Conservation (phyloP, 2,797 vertebrate genomes). For the Peromyscus nudipes region DNA sequence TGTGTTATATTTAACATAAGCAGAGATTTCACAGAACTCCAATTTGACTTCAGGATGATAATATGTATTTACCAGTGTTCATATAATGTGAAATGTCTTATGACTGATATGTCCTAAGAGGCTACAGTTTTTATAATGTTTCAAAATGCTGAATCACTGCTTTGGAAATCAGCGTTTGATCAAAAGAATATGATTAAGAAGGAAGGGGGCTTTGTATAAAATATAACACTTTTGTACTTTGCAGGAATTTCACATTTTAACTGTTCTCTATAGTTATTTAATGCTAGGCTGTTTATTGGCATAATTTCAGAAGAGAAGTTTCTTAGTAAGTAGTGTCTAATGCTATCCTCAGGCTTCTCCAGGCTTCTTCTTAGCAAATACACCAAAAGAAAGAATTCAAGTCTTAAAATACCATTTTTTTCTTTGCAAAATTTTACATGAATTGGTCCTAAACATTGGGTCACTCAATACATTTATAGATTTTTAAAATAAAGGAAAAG, state of each 20-base stretch:
- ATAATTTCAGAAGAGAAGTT: not conserved
- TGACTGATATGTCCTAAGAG: not conserved
- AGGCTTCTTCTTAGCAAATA: not conserved
- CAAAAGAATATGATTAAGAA: not conserved
- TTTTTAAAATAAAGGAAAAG: not conserved
- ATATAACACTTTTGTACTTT: not conserved
- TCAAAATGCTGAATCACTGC: not conserved
- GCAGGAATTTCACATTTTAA: not conserved
- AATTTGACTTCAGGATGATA: not conserved
- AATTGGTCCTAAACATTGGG: not conserved
- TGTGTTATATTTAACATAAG: not conserved
- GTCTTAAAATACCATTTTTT: conserved; percentile 22
- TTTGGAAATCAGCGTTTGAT: conserved; percentile 27
- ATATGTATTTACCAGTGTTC: not conserved
- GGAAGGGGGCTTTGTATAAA: not conserved
- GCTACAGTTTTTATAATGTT: not conserved
- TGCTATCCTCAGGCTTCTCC: not conserved
- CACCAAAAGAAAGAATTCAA: not conserved
- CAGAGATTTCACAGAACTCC: not conserved
- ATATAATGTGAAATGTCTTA: not conserved
- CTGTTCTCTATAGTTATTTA: not conserved
- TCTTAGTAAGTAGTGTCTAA: not conserved
- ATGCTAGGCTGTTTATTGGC: not conserved
- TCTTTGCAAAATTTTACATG: not conserved
- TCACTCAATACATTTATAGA: not conserved